These are phyloP conservation scores for Corapipo altera DNA, from an alignment of 2,113 vertebrate species.

Conservation along the genomic window DNA sequence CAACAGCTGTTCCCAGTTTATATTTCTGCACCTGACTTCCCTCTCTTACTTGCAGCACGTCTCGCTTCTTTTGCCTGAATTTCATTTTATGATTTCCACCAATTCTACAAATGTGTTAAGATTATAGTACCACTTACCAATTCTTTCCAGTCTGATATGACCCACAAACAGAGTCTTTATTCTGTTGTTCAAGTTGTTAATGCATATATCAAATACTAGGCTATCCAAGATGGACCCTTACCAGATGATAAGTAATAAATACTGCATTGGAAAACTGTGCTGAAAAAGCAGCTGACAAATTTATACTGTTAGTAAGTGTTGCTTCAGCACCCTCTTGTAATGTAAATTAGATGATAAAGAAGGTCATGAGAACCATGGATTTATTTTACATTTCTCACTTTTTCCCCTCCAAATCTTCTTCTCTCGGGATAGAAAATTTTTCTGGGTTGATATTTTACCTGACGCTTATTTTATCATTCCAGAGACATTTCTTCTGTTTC, in stretches of 20 bases:
- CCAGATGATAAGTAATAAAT: neutral
- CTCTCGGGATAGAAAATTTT: neutral
- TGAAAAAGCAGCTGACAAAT: neutral
- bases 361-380: neutral
- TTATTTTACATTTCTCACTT: neutral
- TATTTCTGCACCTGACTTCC: neutral
- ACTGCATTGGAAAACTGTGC: neutral
- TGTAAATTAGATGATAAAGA: neutral
- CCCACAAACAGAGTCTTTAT: neutral
- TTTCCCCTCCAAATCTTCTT: neutral
- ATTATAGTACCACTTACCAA: neutral
- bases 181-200: neutral
- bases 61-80: rapidly evolving
- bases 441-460: neutral
- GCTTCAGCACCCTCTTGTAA: neutral
- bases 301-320: neutral
- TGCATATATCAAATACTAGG: neutral
- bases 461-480: neutral
- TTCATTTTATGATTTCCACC: neutral
- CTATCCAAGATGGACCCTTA: neutral
- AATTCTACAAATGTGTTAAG: neutral
- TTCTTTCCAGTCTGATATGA: neutral
- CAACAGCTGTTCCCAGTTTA: neutral
- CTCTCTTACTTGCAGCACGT: neutral
- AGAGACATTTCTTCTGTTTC: neutral